Evolutionary conservation across 2,113 vertebrate species (phyloP).

Genomic region (Gnathonemus longibarbis): DNA sequence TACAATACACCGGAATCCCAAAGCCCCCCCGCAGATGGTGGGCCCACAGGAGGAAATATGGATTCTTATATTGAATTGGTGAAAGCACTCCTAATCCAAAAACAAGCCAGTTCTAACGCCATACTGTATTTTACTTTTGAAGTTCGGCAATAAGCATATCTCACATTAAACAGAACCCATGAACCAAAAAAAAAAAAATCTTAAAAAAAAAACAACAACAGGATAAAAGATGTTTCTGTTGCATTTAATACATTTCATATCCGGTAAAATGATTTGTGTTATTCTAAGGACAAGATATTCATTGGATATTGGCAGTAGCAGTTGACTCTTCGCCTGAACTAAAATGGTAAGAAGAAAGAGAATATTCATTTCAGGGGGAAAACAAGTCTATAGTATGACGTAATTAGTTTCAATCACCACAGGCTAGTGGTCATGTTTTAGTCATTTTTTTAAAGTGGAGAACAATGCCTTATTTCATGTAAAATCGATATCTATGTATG

Average conservation of each 20-base stretch:
- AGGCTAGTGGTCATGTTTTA: background rate
- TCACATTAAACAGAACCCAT: background rate
- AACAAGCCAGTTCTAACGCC: background rate
- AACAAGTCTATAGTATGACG: background rate
- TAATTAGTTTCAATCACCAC: background rate
- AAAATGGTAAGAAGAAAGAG: background rate
- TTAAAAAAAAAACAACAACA: background rate
- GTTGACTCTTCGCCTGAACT: background rate
- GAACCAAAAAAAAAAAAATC: background rate
- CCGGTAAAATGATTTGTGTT: background rate
- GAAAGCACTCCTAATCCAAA: background rate
- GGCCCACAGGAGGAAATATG: background rate
- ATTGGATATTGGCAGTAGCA: background rate
- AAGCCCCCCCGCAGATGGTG: too few species aligned
- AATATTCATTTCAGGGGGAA: background rate
- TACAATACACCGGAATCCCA: too few species aligned
- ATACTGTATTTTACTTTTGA: background rate
- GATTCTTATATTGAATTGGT: background rate
- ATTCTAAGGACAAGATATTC: background rate
- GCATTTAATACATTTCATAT: background rate
- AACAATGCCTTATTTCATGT: background rate
- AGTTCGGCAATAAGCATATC: background rate
- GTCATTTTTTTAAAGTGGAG: background rate
- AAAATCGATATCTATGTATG: background rate
- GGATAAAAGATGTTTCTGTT: background rate